phyloP scores from a whole-genome alignment of 2,888 invertebrate genomes.

The Baccha elongata region DNA sequence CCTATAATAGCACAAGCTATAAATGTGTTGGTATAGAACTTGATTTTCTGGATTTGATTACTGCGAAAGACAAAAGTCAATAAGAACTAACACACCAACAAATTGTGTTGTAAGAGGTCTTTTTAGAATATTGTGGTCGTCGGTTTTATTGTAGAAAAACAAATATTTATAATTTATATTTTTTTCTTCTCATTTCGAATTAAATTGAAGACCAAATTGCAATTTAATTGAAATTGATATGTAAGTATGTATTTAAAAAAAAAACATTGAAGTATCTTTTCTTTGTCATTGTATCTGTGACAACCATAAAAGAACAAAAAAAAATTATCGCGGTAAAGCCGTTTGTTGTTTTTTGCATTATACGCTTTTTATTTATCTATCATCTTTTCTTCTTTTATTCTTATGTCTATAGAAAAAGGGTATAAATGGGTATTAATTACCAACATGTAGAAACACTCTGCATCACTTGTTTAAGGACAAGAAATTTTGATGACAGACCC shows the following conservation, averaged over 20 bases:
- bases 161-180: slow-evolving; percentile 14
- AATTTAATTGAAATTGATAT: slow-evolving; percentile 57
- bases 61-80: slow-evolving; percentile 1
- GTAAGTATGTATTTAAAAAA: too few species aligned
- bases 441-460: too few species aligned
- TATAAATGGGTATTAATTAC: slow-evolving; percentile 45
- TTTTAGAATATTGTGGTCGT: slow-evolving; percentile 34
- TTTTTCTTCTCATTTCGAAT: slow-evolving; percentile 3
- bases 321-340: not conserved
- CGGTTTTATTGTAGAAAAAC: slow-evolving; percentile 20
- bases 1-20: not conserved
- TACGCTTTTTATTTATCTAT: slow-evolving; percentile 1
- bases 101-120: slow-evolving; percentile 7
- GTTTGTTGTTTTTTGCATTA: slow-evolving; percentile 17
- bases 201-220: slow-evolving; percentile 53
- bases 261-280: too few species aligned
- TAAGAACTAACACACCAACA: not conserved
- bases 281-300: not conserved
- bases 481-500: too few species aligned
- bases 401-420: not conserved
- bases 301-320: not conserved
- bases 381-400: not conserved
- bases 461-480: too few species aligned
- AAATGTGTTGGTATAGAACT: slow-evolving; percentile 39
- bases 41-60: slow-evolving; percentile 56